Base-by-base conservation (phyloP, 2,113 vertebrate species). In the Girardinichthys multiradiatus region DNA sequence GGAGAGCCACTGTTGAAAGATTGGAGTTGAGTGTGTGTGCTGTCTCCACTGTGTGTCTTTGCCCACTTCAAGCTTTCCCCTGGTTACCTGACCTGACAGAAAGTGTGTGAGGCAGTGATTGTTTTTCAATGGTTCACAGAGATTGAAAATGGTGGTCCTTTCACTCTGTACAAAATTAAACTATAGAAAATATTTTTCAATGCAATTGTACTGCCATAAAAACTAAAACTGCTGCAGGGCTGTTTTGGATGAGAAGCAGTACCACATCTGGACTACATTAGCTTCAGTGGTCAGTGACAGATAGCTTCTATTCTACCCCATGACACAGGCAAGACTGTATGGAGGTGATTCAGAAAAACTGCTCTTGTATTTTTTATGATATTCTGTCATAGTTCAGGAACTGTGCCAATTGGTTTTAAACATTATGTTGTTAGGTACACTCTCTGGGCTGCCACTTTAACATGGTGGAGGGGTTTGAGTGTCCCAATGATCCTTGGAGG, bases 211-310 rank as follows among this genome's bases (percentile, higher is more conserved):
- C 33, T 37, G 35, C 57, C 0, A 2, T 67, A 58, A 70, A 72
- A 86, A 72, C 74, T 76, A 74, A 72, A 68, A 7, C 19, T 70
- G 66, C 61, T 33, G 73, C 9, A 15, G 54, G 21, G 58, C 67
- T 28, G 0, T 1, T 9, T 26, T 45, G 57, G 76, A 85, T 77
- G 68, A 42, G 71, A 61, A 75, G 71, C 67, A 81, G 10, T n/a
- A 57, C 63, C 42, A 74, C 85, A 87, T 86, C 81, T 89, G 86
- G 81, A 76, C 62, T 51, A 66, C 28, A 71, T 89, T 82, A 89
- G 74, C 70, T 73, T 76, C 68, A 29, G 7, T 21, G 65, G 62
- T 75, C 74, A 73, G 60, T 80, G 85, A 90, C 75, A 84, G 80
- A 87, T 74, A 68, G 85, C 76, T 64, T 72, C 8, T 30, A 54